Evolutionary conservation across 1,140 invertebrate species (phyloP), one percentile per base, ranked within the genome.

Genomic region (Habropoda laboriosa): DNA sequence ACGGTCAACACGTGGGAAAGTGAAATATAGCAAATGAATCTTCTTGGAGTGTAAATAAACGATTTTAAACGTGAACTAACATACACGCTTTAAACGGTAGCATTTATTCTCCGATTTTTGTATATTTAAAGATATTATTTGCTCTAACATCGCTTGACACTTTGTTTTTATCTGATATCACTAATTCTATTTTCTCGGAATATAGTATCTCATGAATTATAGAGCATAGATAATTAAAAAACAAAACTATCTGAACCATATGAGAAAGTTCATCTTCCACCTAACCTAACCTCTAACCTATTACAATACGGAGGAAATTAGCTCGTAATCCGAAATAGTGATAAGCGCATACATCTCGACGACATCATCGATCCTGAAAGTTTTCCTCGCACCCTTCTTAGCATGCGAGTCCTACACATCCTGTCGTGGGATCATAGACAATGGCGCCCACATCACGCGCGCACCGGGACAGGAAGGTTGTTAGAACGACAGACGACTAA

Each of bases 401-500:
- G 38, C 49, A 55, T 72, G 32, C 35, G 13, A 58, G 57, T 84
- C 49, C 51, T 80, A 66, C 40, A 57, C 61, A 53, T 67, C 66
- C 30, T 38, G 47, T 21, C 47, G 67, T 49, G 70, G 58, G 70
- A 79, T 86, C 67, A 27, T 8, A 77, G 45, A 81, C 66, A 81
- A 81, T 74, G 60, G 67, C 82, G 79, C 84, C 82, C 83, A 85
- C 82, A 42, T 24, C n/a, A 81, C 42, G 61, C n/a, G 55, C 58
- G 42, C 42, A 42, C 74, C 63, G 35, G 64, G 58, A 74, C 74
- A 86, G 84, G 79, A 85, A 85, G 82, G 53, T 70, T 74, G 84
- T 86, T 66, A 81, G 82, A 75, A 82, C 84, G 84, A 75, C 82
- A 73, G 79, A 85, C 88, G 86, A 86, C 85, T 81, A 85, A 87